Evolutionary conservation across 2,113 vertebrate genomes (phyloP), one percentile per base, ranked within the genome.

Genomic region (Cranoglanis bouderius): DNA sequence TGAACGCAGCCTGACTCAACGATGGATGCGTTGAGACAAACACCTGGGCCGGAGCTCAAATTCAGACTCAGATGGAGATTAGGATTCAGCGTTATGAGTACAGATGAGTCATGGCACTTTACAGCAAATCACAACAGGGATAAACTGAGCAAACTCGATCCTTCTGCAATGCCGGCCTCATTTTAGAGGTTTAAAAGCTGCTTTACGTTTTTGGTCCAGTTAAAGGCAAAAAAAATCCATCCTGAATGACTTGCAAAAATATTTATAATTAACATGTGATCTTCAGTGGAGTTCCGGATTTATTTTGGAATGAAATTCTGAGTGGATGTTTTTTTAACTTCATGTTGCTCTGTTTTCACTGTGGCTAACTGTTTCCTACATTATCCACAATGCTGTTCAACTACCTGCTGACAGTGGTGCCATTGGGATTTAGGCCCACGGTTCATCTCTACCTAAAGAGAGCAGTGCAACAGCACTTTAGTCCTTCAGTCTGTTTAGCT

Each of bases 71-170:
- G 72, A 67, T 85, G 74, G 74, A 85, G 88, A 89, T 85, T 81
- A 85, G 74, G 59, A 89, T 67, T 85, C 82, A 88, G 87, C 57
- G 57, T 78, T 65, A 61, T 67, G 83, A 55, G 83, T 77, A 80
- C 88, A 78, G 57, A 88, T 88, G 82, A 85, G 70, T 88, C 88
- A 89, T 59, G 82, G 67, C 46, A 49, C 78, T 85, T 65, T 78
- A 78, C 82, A 65, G 21, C 57, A 81, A 53, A 81, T 81, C 40
- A 80, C 74, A 38, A 85, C 18, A 46, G 35, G 32, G 74, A 85
- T 49, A 55, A 88, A 57, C 78, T 57, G 86, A 55, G 78, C 61
- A 53, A 80, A 85, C 74, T 16, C 57, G 1, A 70, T 85, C 46
- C 74, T 59, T 59, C 59, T 67, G 82, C 72, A 88, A 40, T 4